Evolutionary conservation across 1,140 invertebrate species (phyloP), one percentile per base, ranked within the genome.

Genomic region (Drosophila rhopaloa): DNA sequence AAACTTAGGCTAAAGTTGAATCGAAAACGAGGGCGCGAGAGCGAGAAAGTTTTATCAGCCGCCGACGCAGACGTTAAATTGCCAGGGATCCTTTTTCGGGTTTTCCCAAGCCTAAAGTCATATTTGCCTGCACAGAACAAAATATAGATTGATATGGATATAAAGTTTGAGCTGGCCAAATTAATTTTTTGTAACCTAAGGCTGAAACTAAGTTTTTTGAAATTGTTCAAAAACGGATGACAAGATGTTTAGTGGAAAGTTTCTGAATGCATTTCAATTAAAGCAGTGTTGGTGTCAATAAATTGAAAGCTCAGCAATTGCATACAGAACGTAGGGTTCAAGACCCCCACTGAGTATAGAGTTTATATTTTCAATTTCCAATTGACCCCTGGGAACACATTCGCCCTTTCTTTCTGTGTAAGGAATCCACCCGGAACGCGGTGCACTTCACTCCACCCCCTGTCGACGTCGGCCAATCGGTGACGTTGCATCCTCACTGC

Each of bases 401-500:
- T 24, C 24, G 37, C 9, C 4, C 9, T 40, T 40, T 40, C 1
- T 37, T 16, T 37, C 35, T 1, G 50, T 53, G 14, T 37, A 53
- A 11, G 5, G n/a, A 37, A 70, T 40, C 54, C 29, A 73, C 48
- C 57, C 44, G 40, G 38, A 83, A 50, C 73, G 66, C 58, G 61
- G 43, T 59, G 70, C 65, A 71, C 35, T 66, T 62, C 58, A 38
- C 40, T 29, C 58, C 10, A 57, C 53, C 55, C 68, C 67, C 61
- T 57, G 46, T 19, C 14, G 29, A 47, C 58, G 38, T 41, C 76
- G 67, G 63, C 83, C 83, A 86, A 86, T 86, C 83, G 48, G 47
- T 35, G 66, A 16, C 58, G 76, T 70, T 83, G 83, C 83, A 88
- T 84, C 78, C 38, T 44, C 40, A 58, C 63, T 86, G 83, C 83